A percentile compares a stretch with the other conserved stretches of the same genome.
Conservation (phyloP, 2,113 vertebrate species). For the Embiotoca jacksoni region DNA sequence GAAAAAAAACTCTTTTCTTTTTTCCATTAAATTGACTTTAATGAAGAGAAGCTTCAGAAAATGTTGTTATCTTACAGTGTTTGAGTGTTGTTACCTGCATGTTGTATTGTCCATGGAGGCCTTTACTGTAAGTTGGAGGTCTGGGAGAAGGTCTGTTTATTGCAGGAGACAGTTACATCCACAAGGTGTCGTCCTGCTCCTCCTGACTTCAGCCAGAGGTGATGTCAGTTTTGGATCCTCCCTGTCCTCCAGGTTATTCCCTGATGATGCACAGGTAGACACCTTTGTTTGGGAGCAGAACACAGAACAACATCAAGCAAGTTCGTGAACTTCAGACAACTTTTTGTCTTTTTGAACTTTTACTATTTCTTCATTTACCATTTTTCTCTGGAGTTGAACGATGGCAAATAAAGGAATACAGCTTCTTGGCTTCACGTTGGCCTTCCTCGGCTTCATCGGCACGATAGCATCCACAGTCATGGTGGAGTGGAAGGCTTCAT, state of each 20-base stretch:
- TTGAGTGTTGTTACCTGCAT: background rate
- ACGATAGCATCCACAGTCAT: slow-evolving; percentile 89
- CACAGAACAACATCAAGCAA: slow-evolving; percentile 8
- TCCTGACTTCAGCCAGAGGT: background rate
- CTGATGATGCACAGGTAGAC: slow-evolving; percentile 49
- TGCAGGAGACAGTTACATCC: slow-evolving; percentile 27
- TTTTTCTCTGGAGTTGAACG: background rate
- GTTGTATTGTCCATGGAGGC: background rate
- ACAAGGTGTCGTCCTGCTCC: slow-evolving; percentile 53
- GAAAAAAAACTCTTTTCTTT: background rate
- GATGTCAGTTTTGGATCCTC: slow-evolving; percentile 50
- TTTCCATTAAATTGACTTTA: background rate
- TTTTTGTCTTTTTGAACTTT: background rate
- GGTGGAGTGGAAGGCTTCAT: slow-evolving; percentile 95
- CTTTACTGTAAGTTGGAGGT: background rate
- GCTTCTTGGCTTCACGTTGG: slow-evolving; percentile 90
- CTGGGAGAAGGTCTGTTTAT: background rate
- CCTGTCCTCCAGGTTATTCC: slow-evolving; percentile 49
- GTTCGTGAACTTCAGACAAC: background rate
- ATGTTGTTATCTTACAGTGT: too few relatives aligned
- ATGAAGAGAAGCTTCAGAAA: background rate
- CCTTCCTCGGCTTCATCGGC: slow-evolving; percentile 90
- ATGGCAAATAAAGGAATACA: slow-evolving; percentile 94
- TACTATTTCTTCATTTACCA: background rate
- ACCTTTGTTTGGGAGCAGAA: slow-evolving; percentile 3